Conservation (phyloP, 2,113 vertebrate genomes). For the Leptocoma aspasia region DNA sequence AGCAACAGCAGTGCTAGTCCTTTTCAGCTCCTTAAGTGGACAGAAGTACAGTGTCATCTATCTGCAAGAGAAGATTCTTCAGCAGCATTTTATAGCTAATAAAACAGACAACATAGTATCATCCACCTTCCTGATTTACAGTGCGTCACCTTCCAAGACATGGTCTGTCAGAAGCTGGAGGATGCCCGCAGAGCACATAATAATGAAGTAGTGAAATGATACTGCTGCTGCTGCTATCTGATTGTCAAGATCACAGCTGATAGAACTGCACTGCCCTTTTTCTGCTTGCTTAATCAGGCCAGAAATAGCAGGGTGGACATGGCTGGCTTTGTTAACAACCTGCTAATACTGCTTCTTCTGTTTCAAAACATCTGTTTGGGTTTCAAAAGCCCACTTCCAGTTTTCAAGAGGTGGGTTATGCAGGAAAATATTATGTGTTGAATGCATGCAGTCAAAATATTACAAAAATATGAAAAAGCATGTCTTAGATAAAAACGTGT, state of each 20-base stretch:
- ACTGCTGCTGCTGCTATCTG: slow-evolving; percentile 16
- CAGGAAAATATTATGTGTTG: not conserved
- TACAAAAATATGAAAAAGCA: not conserved
- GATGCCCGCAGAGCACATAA: slow-evolving; percentile 48
- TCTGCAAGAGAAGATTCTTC: not conserved
- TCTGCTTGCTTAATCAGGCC: slow-evolving; percentile 47
- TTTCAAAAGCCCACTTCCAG: slow-evolving; percentile 70
- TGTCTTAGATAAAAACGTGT: not conserved
- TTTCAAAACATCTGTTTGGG: slow-evolving; percentile 74
- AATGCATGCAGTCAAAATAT: not conserved
- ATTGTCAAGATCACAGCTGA: slow-evolving; percentile 51
- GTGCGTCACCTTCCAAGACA: slow-evolving; percentile 15
- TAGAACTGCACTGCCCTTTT: slow-evolving; percentile 26
- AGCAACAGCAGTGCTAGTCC: not conserved
- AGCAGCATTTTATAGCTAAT: not conserved
- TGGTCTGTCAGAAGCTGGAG: slow-evolving; percentile 53
- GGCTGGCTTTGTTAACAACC: slow-evolving; percentile 69
- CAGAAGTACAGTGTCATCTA: not conserved
- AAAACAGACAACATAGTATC: not conserved
- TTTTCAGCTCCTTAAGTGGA: slow-evolving; percentile 23
- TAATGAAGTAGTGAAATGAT: slow-evolving; percentile 71
- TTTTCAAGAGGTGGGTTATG: slow-evolving; percentile 82
- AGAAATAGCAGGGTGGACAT: slow-evolving; percentile 72
- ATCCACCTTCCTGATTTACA: slow-evolving; percentile 35
- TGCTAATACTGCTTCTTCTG: slow-evolving; percentile 75